phyloP scores from a whole-genome alignment of 1,140 invertebrate species.

The Bombyx mori region DNA sequence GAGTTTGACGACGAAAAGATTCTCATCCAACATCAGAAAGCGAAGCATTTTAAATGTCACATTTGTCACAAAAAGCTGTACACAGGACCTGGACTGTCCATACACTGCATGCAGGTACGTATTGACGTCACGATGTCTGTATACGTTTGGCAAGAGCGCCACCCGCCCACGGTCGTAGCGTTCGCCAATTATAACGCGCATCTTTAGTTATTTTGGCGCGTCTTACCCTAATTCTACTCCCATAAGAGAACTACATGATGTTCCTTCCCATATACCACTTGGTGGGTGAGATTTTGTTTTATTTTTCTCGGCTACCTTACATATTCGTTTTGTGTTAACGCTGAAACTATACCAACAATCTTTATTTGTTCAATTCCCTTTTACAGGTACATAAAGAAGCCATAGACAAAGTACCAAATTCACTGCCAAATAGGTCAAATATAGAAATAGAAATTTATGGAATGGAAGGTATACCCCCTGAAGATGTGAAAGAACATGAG shows the following conservation, averaged over 20 bases:
- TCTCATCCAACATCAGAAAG: conserved; percentile 99
- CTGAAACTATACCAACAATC: conserved; percentile 13
- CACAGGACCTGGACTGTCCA: conserved; percentile 97
- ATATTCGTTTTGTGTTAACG: not conserved
- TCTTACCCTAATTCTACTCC: conserved; percentile 38
- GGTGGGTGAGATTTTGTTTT: conserved; percentile 3
- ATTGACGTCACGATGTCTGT: conserved; percentile 38
- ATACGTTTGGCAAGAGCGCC: conserved; percentile 34
- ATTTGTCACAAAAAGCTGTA: conserved; percentile 99
- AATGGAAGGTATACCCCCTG: conserved; percentile 99
- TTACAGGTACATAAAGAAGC: conserved; percentile 98
- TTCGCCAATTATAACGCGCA: conserved; percentile 38
- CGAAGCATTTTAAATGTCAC: conserved; percentile 99
- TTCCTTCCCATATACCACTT: conserved; percentile 17
- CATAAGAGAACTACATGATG: conserved; percentile 42
- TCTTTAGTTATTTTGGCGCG: conserved; percentile 57
- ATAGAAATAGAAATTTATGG: conserved; percentile 99
- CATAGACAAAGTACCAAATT: conserved; percentile 99
- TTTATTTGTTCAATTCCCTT: conserved; percentile 21
- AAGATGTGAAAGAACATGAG: conserved; percentile 95
- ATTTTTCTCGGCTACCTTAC: no score
- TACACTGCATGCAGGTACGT: conserved; percentile 99
- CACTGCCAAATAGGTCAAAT: conserved; percentile 96
- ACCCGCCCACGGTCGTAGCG: conserved; percentile 46
- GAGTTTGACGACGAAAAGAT: conserved; percentile 99